Percentiles rank a stretch among this genome's conserved stretches.
These are phyloP conservation scores for Heteronetta atricapilla DNA, from an alignment of 2,113 vertebrate species.

Conservation along the genomic window DNA sequence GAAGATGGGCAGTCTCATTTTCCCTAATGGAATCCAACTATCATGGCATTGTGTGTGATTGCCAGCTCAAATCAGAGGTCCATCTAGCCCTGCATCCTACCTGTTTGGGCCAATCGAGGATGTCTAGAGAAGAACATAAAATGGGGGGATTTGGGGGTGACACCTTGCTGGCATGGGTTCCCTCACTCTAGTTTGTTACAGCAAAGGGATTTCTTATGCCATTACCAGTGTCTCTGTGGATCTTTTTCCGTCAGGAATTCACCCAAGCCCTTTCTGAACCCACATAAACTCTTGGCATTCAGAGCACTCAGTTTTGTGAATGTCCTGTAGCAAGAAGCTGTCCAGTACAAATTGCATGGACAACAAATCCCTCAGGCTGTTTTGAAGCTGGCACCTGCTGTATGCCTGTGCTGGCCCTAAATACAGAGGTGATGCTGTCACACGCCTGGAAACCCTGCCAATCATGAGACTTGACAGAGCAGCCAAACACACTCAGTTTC, in stretches of 20 bases:
- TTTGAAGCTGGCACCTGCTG: accelerated
- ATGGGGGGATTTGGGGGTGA: accelerated
- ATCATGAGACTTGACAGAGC: background rate
- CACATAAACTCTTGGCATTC: background rate
- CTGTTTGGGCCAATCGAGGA: background rate
- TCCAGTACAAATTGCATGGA: background rate
- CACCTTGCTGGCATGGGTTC: accelerated
- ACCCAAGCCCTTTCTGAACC: background rate
- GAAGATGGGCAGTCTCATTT: background rate
- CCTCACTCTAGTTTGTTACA: background rate
- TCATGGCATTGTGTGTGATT: background rate
- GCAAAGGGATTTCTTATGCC: background rate
- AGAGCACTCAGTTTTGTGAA: background rate
- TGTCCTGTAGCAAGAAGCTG: background rate
- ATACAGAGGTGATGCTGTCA: slow-evolving; percentile 5
- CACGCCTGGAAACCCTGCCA: slow-evolving; percentile 8
- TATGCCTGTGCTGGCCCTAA: background rate
- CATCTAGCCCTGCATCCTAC: background rate
- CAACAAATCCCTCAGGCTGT: background rate
- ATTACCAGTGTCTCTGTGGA: accelerated
- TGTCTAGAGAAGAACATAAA: background rate
- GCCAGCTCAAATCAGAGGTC: background rate
- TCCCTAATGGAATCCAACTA: background rate
- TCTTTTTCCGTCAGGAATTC: accelerated
- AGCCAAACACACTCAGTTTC: background rate